Base-by-base conservation (phyloP, 2,888 invertebrate genomes). In the Coremacera marginata region DNA sequence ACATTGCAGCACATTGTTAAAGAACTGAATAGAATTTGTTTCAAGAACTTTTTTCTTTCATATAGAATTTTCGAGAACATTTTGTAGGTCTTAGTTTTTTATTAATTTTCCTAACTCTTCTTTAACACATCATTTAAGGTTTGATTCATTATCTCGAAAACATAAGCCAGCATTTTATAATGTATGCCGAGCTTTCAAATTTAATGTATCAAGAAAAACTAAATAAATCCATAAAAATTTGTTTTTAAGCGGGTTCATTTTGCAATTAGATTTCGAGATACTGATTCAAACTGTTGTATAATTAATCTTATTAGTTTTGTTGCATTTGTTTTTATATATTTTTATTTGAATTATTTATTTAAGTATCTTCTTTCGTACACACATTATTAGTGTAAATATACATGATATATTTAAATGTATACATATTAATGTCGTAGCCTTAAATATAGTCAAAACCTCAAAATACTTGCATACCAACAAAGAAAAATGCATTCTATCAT, bases 371-470 rank as follows among this genome's bases (percentile, higher is more conserved):
- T 55, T 55, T 22, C 19, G 22, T 22, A 60, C 57, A 60, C 31
- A 11, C 57, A 25, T 60, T 9, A 25, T 9, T 60, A 60, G 57
- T 60, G 57, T 60, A 60, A 60, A 60, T 60, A 60, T 22, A 60
- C 57, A 60, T 60, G 57, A 60, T 60, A 60, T 60, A 25, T 60
- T 27, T 60, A 60, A 60, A 22, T 60, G 57, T 60, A 60, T 60
- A 60, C 57, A 60, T 60, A 60, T 60, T 60, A 60, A 25, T 60
- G 57, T 60, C 14, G 57, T 60, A 60, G 57, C 57, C 57, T 60
- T 7, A 60, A 22, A 25, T 60, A 60, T 60, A 60, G 57, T 60
- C 27, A 27, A 60, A 25, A 25, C 14, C 57, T 60, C 25, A 60
- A 27, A 60, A 60, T 60, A 60, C 57, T 27, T 60, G 57, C 57